Percentiles rank a stretch among this genome's conserved stretches.
phyloP scores from a whole-genome alignment of 2,113 vertebrate species.

The Carassius gibelio region DNA sequence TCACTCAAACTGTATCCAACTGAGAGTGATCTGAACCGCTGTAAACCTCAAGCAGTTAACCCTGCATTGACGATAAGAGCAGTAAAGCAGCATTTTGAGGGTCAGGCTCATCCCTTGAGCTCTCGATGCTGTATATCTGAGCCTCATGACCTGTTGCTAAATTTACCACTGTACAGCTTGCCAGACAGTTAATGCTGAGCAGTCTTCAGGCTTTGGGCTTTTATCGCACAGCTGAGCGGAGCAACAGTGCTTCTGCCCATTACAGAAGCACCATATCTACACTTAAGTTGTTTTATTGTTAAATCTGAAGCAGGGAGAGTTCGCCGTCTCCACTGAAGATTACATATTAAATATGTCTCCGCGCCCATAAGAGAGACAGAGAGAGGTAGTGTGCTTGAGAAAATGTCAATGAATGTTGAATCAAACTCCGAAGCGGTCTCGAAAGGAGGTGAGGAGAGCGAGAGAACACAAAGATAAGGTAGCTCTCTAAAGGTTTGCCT shows the following conservation, averaged over 20 bases:
- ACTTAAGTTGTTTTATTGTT: constrained; percentile 42
- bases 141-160: constrained; percentile 74
- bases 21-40: constrained; percentile 35
- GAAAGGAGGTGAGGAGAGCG: constrained; percentile 48
- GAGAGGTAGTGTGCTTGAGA: constrained; percentile 35
- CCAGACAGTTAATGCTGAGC: constrained; percentile 67
- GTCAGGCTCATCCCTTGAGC: constrained; percentile 38
- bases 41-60: constrained; percentile 41
- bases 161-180: constrained; percentile 70
- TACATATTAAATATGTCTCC: constrained; percentile 51
- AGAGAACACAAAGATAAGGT: constrained; percentile 33
- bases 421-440: constrained; percentile 46
- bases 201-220: constrained; percentile 55
- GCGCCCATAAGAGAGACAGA: constrained; percentile 50
- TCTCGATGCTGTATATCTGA: constrained; percentile 70
- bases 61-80: constrained; percentile 39
- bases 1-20: constrained; percentile 19
- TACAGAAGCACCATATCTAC: constrained; percentile 46
- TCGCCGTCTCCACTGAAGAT: constrained; percentile 44
- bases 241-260: constrained; percentile 59
- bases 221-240: constrained; percentile 53
- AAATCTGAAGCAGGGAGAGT: constrained; percentile 41
- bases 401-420: constrained; percentile 49
- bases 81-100: constrained; percentile 35
- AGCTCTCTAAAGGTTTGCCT: constrained; percentile 69